These are phyloP conservation scores for Rhabdornis inornatus DNA, from an alignment of 2,113 vertebrate genomes.

Conservation along the genomic window DNA sequence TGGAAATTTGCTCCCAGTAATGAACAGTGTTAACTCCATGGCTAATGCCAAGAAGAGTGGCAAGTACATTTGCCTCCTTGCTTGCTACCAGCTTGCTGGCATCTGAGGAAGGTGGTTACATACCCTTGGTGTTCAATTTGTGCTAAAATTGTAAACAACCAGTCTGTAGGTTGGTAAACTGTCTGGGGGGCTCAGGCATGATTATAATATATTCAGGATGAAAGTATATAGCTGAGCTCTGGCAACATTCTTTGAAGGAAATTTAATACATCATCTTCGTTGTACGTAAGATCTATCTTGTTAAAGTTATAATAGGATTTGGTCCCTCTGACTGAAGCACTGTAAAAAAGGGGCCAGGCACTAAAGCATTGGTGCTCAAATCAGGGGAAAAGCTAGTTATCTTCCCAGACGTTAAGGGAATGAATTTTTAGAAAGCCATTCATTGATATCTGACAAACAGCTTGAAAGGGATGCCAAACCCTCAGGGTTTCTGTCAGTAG, in stretches of 20 bases:
- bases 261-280: conserved; percentile 13
- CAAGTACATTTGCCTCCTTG: neutral
- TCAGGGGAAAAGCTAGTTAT: conserved; percentile 37
- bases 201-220: neutral
- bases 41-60: neutral
- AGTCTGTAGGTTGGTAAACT: neutral
- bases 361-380: conserved; percentile 24
- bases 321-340: conserved; percentile 17
- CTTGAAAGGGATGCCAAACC: conserved; percentile 60
- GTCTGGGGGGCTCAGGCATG: neutral
- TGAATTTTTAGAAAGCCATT: neutral
- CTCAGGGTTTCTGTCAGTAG: conserved; percentile 48
- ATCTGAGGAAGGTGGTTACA: neutral
- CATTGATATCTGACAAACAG: conserved; percentile 54
- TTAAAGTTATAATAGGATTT: conserved; percentile 49
- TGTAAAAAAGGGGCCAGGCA: conserved; percentile 34
- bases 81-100: neutral
- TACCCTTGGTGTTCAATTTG: neutral
- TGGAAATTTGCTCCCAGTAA: neutral
- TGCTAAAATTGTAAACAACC: neutral
- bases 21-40: neutral
- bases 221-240: neutral
- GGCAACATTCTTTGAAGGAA: neutral
- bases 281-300: conserved; percentile 20
- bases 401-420: conserved; percentile 1